Conservation (phyloP, 2,888 invertebrate species). For the Exocentrus adspersus region DNA sequence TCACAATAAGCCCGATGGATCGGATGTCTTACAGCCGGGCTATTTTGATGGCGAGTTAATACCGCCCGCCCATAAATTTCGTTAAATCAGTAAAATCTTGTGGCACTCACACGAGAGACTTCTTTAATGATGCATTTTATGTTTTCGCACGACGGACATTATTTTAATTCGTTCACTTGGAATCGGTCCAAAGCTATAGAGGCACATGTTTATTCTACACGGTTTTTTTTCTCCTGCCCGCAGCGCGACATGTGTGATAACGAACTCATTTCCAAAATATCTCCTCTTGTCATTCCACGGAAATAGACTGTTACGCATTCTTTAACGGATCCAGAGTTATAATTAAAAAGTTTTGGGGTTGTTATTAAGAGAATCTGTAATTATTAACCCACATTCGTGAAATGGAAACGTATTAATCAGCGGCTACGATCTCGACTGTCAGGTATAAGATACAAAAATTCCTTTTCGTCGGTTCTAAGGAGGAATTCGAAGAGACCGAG, state of each 20-base stretch:
- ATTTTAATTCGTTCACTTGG: slow-evolving; percentile 64
- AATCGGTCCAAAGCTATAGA: slow-evolving; percentile 54
- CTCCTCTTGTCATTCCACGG: slow-evolving; percentile 37
- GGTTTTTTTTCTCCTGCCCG: slow-evolving; percentile 44
- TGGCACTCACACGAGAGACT: slow-evolving; percentile 62
- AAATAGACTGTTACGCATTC: slow-evolving; percentile 45
- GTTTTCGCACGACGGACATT: slow-evolving; percentile 65
- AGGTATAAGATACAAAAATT: slow-evolving; percentile 29
- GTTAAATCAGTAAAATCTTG: slow-evolving; percentile 61
- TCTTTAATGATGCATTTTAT: slow-evolving; percentile 65
- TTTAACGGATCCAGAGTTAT: slow-evolving; percentile 30
- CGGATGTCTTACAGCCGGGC: slow-evolving; percentile 38
- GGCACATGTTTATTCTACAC: slow-evolving; percentile 58
- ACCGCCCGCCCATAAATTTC: slow-evolving; percentile 58
- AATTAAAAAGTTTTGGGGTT: slow-evolving; percentile 32
- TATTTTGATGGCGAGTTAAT: slow-evolving; percentile 51
- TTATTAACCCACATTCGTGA: slow-evolving; percentile 15
- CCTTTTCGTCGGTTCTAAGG: not conserved
- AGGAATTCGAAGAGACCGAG: slow-evolving; percentile 17
- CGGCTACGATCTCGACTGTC: slow-evolving; percentile 25
- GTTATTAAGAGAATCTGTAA: slow-evolving; percentile 21
- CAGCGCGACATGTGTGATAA: slow-evolving; percentile 55
- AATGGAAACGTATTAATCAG: slow-evolving; percentile 39
- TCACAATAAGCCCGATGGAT: slow-evolving; percentile 43
- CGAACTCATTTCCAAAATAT: slow-evolving; percentile 55